These are phyloP conservation scores for Cydia strobilella DNA, from an alignment of 1,140 invertebrate species.

Conservation along the genomic window DNA sequence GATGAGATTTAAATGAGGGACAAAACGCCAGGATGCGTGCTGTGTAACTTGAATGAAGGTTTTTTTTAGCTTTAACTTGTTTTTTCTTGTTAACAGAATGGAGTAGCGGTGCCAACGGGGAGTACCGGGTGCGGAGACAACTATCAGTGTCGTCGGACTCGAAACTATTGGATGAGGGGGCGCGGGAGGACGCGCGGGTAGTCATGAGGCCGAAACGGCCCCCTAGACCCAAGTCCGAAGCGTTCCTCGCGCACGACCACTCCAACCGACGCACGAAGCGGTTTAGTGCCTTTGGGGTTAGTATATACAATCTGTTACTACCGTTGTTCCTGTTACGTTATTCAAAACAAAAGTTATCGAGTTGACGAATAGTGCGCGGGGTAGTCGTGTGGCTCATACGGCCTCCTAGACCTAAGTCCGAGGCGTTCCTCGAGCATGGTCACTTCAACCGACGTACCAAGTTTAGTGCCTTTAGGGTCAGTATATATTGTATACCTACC, in stretches of 20 bases:
- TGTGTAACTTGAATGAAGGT: conserved; percentile 1
- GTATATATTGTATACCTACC: conserved; percentile 53
- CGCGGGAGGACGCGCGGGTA: conserved; percentile 90
- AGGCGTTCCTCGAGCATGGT: conserved; percentile 89
- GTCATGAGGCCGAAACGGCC: conserved; percentile 93
- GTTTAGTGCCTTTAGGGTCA: conserved; percentile 95
- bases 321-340: no score
- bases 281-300: conserved; percentile 95
- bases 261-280: conserved; percentile 88
- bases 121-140: conserved; percentile 91
- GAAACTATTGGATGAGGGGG: conserved; percentile 93
- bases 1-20: no score
- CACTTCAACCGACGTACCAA: conserved; percentile 86
- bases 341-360: no score
- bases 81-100: conserved; percentile 75
- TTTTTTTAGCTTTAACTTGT: conserved; percentile 32
- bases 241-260: conserved; percentile 86
- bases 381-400: conserved; percentile 92
- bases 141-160: conserved; percentile 94
- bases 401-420: conserved; percentile 93
- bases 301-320: conserved; percentile 54
- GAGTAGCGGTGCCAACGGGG: conserved; percentile 88
- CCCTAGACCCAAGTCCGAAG: conserved; percentile 93
- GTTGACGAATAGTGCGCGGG: conserved; percentile 80
- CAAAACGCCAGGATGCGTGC: background rate